Base-by-base conservation (phyloP, 1,140 invertebrate genomes). In the Aleiodes sp. region DNA sequence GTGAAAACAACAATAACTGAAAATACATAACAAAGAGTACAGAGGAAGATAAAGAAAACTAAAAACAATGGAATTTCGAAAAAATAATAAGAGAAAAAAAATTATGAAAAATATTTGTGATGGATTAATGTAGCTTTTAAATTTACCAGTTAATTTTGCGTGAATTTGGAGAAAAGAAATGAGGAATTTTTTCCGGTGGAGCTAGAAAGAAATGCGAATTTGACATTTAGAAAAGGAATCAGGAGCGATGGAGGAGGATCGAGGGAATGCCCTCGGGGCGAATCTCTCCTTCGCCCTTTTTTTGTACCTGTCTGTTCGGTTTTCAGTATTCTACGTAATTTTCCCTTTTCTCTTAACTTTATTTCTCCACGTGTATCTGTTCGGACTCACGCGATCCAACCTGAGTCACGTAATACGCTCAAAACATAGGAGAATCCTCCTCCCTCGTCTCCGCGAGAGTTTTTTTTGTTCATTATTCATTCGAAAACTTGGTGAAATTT, bases 311-410 rank as follows among this genome's bases (percentile, higher is more conserved):
- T 68, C 56, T 61, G 12, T 12, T 26, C 16, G 26, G 26, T 43
- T n/a, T 43, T n/a, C 29, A 16, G 24, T 43, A 41, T 43, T 43
- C 63, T 29, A 52, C 21, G 52, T 52, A 21, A n/a, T 35, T 39
- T 33, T 59, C 14, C n/a, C 16, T 35, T 16, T 64, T n/a, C n/a
- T n/a, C n/a, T n/a, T n/a, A n/a, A n/a, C 43, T 39, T 24, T 39
- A 64, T 24, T 41, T 21, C 29, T 60, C 57, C 35, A 12, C 19
- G 46, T 52, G 26, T 52, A 21, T 52, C 46, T 43, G 19, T 21
- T 21, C 2, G 46, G 16, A 21, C 46, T 52, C 66, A 68, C 39
- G 66, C 66, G 66, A 68, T 68, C 37, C 46, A 21, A 61, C 14
- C 57, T 41, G 8, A 14, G 59, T 62, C 66, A 68, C 57, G 66